Percentiles rank a stretch among this genome's conserved stretches.
Conservation (phyloP, 2,113 vertebrate species). For the Bos indicus region DNA sequence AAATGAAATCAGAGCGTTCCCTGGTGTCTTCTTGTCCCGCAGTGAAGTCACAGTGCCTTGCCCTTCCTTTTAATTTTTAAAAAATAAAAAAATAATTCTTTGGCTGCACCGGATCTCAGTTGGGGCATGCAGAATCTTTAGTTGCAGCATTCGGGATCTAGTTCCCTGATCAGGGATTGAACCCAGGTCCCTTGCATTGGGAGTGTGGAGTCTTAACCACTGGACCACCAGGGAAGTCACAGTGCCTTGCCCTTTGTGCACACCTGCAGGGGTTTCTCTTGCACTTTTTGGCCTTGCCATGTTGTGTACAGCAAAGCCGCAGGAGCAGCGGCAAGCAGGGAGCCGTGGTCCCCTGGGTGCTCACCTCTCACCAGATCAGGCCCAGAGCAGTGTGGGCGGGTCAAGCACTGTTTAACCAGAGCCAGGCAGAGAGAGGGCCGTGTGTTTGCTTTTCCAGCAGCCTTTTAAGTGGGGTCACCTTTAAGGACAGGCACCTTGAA, state of each 20-base stretch:
- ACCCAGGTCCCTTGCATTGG: background rate
- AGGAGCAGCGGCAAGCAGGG: slow-evolving; percentile 5
- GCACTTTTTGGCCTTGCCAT: background rate
- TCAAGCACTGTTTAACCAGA: background rate
- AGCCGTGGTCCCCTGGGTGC: background rate
- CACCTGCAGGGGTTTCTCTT: too few relatives aligned
- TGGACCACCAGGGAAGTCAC: background rate
- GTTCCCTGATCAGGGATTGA: background rate
- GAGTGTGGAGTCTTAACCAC: background rate
- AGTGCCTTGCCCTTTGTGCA: background rate
- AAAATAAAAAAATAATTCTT: background rate
- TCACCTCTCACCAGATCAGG: background rate
- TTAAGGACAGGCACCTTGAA: background rate
- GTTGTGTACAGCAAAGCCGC: background rate
- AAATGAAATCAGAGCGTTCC: background rate
- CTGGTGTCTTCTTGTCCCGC: background rate
- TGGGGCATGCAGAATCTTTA: background rate
- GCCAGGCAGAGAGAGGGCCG: accelerated
- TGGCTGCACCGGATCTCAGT: background rate
- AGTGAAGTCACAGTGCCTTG: background rate
- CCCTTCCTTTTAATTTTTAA: background rate
- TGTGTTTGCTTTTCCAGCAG: background rate
- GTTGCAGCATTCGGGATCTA: background rate
- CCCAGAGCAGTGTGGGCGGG: background rate
- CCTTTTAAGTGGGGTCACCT: background rate